A percentile compares a stretch with the other conserved stretches of the same genome.
Evolutionary conservation across 2,797 vertebrate genomes (phyloP).

Genomic region (Enteromius trimaculatus): DNA sequence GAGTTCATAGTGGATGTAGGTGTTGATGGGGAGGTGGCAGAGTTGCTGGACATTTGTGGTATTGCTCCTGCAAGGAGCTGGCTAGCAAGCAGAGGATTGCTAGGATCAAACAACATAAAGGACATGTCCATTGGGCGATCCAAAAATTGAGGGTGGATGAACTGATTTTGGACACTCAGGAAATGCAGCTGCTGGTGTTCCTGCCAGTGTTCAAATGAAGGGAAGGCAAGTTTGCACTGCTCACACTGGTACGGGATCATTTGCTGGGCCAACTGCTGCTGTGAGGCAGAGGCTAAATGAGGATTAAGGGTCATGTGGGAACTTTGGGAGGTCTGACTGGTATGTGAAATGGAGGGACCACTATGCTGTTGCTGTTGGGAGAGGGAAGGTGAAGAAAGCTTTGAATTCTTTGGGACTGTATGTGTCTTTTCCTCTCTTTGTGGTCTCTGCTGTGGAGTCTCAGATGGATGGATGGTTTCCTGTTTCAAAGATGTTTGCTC

Average conservation of each 20-base stretch:
- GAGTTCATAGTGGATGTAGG: slow-evolving; percentile 97
- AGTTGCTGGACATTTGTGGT: slow-evolving; percentile 93
- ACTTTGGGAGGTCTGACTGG: slow-evolving; percentile 89
- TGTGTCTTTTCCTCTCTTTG: slow-evolving; percentile 88
- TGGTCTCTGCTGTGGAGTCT: slow-evolving; percentile 82
- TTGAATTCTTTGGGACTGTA: slow-evolving; percentile 82
- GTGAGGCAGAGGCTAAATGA: slow-evolving; percentile 89
- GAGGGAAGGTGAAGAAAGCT: slow-evolving; percentile 84
- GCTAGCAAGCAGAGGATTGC: slow-evolving; percentile 93
- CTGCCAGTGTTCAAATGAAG: slow-evolving; percentile 99
- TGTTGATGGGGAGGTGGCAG: slow-evolving; percentile 96
- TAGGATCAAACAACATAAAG: slow-evolving; percentile 99
- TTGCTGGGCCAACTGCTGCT: slow-evolving; percentile 91
- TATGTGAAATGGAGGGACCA: slow-evolving; percentile 87
- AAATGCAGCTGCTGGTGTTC: slow-evolving; percentile 99
- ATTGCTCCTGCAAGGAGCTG: slow-evolving; percentile 94
- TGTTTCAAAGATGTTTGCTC: slow-evolving; percentile 93
- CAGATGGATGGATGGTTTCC: slow-evolving; percentile 82
- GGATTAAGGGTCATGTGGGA: slow-evolving; percentile 89
- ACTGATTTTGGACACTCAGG: slow-evolving; percentile 96
- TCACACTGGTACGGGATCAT: slow-evolving; percentile 98
- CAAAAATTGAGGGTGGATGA: slow-evolving; percentile 96
- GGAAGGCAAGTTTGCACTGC: slow-evolving; percentile 97
- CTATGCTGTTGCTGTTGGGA: slow-evolving; percentile 84
- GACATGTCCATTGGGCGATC: slow-evolving; percentile 96